Base-by-base conservation (phyloP, 1,140 invertebrate genomes). In the Campoletis sonorensis region DNA sequence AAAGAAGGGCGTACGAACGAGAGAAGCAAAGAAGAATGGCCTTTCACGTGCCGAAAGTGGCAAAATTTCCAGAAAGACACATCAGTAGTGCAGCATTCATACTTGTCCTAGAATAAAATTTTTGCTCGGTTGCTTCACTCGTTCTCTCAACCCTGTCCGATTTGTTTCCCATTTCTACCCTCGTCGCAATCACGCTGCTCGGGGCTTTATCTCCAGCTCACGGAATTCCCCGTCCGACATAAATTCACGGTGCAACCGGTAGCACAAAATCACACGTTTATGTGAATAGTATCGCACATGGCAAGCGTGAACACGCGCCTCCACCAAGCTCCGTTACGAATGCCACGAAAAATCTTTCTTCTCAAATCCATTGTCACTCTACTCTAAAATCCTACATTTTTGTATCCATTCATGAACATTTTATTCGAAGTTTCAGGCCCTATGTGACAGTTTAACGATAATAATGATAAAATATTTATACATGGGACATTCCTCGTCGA, bases 41-140 rank as follows among this genome's bases (percentile, higher is more conserved):
- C 49, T 75, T 81, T 70, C 16, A 30, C 30, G 68, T 58, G 51
- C 70, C 64, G 82, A 84, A 85, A 87, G 82, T 87, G 82, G 85
- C 86, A 85, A 87, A 87, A 87, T 87, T 86, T 87, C 27, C 54
- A 30, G 78, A 86, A 86, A 87, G 83, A 81, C 85, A 86, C 83
- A 84, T 79, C 81, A 75, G 23, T 54, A n/a, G 45, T 54, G 40
- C 49, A 30, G 45, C 40, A 54, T 75, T 54, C 49, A 75, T 75
- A 54, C 23, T 30, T 61, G 54, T 18, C 51, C 30, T 61, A 54
- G 23, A 33, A 40, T 45, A 37, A 0, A n/a, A 58, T 4, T 72
- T 49, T 40, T 49, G 49, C 21, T 0, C n/a, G 30, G 26, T 18
- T 70, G 30, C 67, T 70, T 33, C 33, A 70, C 58, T 76, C 71